Evolutionary conservation across 2,797 vertebrate species (phyloP), one percentile per base, ranked within the genome.

Genomic region (Enteromius treurensis): DNA sequence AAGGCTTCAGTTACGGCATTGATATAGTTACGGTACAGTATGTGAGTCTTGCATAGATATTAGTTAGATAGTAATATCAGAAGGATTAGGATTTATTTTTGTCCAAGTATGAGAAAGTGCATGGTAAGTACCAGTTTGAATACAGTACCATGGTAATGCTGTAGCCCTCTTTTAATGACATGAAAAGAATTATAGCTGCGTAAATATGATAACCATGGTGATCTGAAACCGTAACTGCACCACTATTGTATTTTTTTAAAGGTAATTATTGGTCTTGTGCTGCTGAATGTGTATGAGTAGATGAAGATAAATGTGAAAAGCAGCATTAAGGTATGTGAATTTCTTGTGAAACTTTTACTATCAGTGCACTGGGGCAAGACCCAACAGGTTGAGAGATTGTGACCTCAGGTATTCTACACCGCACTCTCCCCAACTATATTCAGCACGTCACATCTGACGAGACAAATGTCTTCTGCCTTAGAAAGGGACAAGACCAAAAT

Each of bases 361-460:
- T 23, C 34, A 70, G 69, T n/a, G 7, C 45, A 70, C 17, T 45
- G n/a, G 45, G 71, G 71, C 84, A 82, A 77, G 86, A 84, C 49
- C n/a, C 49, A 79, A 84, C 84, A 86, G 53, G 88, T 65, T 49
- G 37, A 37, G 53, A 55, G 13, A 55, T 26, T 55, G 65, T 86
- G 71, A 82, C 80, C 80, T 83, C 53, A n/a, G 71, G 79, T 75
- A 21, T 79, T 67, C 47, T 78, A 19, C 11, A 62, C 49, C 45
- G 75, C 77, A 42, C 42, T 65, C 21, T 23, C 15, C 6, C 15
- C 11, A 0, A 17, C n/a, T 17, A 32, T 11, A 60, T 51, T 77
- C 26, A 42, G 45, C 64, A 77, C 62, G 69, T 42, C 7, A 40
- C 13, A 60, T 23, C 29, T 10, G 7, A 71, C 4, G 8, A 81